Conservation (phyloP, 2,888 invertebrate genomes). For the Synanthedon andrenaeformis region DNA sequence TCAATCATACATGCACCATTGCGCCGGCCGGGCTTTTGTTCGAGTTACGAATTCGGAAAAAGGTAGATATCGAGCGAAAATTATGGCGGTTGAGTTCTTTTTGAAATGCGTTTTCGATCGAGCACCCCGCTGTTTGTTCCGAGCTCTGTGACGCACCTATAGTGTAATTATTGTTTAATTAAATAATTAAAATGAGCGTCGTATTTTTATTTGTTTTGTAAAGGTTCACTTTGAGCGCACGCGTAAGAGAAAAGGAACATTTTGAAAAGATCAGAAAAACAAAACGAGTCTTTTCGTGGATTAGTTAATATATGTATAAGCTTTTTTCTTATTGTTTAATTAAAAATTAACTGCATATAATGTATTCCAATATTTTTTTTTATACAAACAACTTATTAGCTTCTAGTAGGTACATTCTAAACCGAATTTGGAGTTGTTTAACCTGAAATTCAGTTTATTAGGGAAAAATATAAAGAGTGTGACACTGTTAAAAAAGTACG, state of each 20-base stretch:
- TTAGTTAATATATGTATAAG: too few species aligned
- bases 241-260: too few species aligned
- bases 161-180: constrained; percentile 50
- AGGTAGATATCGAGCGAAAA: constrained; percentile 53
- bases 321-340: too few species aligned
- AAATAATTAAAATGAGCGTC: constrained; percentile 45
- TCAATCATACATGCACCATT: constrained; percentile 69
- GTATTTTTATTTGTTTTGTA: constrained; percentile 9
- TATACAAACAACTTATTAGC: too few species aligned
- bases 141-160: constrained; percentile 22
- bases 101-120: constrained; percentile 38
- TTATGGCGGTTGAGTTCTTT: constrained; percentile 58
- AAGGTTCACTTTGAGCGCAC: too few species aligned
- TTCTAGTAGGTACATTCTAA: too few species aligned
- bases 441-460: too few species aligned
- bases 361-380: too few species aligned
- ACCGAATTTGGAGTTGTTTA: too few species aligned
- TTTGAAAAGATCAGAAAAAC: too few species aligned
- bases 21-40: constrained; percentile 63
- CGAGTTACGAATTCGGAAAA: constrained; percentile 64
- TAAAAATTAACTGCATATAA: too few species aligned
- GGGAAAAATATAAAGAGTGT: constrained; percentile 24
- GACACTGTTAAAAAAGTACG: constrained; percentile 69
- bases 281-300: too few species aligned
- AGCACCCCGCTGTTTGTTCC: constrained; percentile 39